These are phyloP conservation scores for Phoeniculus purpureus DNA, from an alignment of 2,797 vertebrate genomes.

Conservation along the genomic window DNA sequence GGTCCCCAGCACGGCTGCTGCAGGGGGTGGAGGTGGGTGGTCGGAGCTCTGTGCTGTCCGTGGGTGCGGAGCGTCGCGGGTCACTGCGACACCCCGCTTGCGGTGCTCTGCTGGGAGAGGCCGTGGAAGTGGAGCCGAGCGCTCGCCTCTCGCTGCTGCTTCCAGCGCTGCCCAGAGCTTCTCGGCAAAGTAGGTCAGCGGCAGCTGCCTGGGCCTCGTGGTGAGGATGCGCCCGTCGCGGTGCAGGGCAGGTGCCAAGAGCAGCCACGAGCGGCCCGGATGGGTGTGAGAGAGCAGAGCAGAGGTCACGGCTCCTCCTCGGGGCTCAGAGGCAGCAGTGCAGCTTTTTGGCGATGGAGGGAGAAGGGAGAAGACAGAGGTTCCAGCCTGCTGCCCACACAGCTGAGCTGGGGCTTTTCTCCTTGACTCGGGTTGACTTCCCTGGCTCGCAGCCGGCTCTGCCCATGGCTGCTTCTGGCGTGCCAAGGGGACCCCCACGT, in stretches of 20 bases:
- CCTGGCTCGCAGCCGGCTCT: background rate
- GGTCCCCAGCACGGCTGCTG: too few relatives aligned
- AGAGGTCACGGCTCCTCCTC: background rate
- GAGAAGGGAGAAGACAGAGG: background rate
- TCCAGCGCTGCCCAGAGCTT: background rate
- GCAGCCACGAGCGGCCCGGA: background rate
- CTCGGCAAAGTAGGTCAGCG: background rate
- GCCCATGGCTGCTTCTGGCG: background rate
- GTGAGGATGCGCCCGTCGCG: background rate
- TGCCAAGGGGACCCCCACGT: too few relatives aligned
- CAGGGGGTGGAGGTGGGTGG: rapidly evolving
- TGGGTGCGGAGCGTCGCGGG: background rate
- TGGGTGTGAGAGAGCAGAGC: background rate
- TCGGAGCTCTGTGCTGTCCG: background rate
- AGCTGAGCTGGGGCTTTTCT: background rate
- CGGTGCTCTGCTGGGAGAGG: background rate
- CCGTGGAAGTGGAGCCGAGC: background rate
- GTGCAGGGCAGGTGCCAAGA: background rate
- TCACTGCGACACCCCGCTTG: rapidly evolving
- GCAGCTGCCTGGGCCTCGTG: background rate
- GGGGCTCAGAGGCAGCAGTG: too few relatives aligned
- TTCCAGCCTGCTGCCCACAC: background rate
- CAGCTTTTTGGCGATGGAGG: background rate
- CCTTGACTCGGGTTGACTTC: background rate
- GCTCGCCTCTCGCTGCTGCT: rapidly evolving